Evolutionary conservation across 2,797 vertebrate genomes (phyloP).

Genomic region (Sarcophilus harrisii): DNA sequence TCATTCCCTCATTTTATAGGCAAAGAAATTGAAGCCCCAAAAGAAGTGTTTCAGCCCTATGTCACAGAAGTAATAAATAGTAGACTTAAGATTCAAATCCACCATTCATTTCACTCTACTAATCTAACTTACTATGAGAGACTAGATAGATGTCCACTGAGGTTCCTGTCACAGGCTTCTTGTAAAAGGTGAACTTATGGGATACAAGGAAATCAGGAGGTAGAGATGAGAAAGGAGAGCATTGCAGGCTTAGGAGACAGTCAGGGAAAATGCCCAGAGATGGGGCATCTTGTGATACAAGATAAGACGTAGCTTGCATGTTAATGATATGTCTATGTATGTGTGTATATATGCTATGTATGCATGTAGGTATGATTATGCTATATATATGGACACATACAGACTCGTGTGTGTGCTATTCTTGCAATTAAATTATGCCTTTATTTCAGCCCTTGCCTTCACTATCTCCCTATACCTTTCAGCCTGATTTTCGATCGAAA

Average conservation of each 20-base stretch:
- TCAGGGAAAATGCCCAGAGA: neutral
- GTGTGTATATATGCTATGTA: too few relatives aligned
- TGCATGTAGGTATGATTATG: too few relatives aligned
- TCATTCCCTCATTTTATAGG: neutral
- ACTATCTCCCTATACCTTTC: neutral
- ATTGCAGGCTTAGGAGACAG: neutral
- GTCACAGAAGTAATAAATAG: too few relatives aligned
- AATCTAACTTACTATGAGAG: neutral
- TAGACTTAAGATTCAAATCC: too few relatives aligned
- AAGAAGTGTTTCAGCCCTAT: neutral
- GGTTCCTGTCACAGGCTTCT: neutral
- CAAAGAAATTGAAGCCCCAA: neutral
- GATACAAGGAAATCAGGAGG: neutral
- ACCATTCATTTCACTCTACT: neutral
- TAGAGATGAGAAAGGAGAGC: neutral
- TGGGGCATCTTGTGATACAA: neutral
- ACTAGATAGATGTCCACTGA: neutral
- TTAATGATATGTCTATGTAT: neutral
- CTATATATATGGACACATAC: too few relatives aligned
- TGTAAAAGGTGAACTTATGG: neutral
- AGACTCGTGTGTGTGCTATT: neutral
- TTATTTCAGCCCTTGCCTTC: neutral
- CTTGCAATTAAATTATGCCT: neutral
- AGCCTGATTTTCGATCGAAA: neutral
- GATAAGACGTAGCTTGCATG: neutral